A percentile compares a stretch with the other conserved stretches of the same genome.
phyloP scores from a whole-genome alignment of 2,888 invertebrate genomes.

The Silvanus unidentatus region DNA sequence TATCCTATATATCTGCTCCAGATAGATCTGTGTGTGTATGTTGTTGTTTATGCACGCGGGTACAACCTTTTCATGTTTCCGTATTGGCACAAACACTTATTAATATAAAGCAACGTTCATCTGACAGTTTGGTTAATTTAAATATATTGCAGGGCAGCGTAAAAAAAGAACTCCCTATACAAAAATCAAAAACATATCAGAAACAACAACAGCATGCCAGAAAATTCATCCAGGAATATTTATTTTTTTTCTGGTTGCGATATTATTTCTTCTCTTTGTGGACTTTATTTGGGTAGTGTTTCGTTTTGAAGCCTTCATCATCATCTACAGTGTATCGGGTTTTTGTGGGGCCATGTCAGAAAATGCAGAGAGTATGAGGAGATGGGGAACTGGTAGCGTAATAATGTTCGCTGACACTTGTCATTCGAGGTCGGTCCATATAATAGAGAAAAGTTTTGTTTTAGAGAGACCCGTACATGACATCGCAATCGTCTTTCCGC shows the following conservation, averaged over 20 bases:
- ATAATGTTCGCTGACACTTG: constrained; percentile 47
- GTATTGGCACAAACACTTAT: background rate
- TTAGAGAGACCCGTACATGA: constrained; percentile 26
- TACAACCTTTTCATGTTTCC: constrained; percentile 12
- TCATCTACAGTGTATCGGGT: constrained; percentile 6
- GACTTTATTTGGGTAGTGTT: too few relatives aligned
- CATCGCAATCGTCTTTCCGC: constrained; percentile 19
- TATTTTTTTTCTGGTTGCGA: too few relatives aligned
- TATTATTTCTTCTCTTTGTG: too few relatives aligned
- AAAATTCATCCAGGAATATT: too few relatives aligned
- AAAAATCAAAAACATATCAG: too few relatives aligned
- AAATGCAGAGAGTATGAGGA: constrained; percentile 29
- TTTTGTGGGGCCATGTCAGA: constrained; percentile 24
- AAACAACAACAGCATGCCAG: too few relatives aligned
- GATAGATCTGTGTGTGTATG: constrained; percentile 26
- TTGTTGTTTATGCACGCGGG: constrained; percentile 9
- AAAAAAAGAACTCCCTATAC: too few relatives aligned
- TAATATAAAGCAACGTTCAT: too few relatives aligned
- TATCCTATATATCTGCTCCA: constrained; percentile 31
- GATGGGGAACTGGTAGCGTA: constrained; percentile 36
- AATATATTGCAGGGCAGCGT: too few relatives aligned
- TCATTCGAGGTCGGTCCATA: constrained; percentile 40
- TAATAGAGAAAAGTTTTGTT: constrained; percentile 41
- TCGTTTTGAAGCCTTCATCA: constrained; percentile 7
- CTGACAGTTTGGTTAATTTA: too few relatives aligned